Conservation (phyloP, 2,888 invertebrate genomes). For the Gryllus longicercus region DNA sequence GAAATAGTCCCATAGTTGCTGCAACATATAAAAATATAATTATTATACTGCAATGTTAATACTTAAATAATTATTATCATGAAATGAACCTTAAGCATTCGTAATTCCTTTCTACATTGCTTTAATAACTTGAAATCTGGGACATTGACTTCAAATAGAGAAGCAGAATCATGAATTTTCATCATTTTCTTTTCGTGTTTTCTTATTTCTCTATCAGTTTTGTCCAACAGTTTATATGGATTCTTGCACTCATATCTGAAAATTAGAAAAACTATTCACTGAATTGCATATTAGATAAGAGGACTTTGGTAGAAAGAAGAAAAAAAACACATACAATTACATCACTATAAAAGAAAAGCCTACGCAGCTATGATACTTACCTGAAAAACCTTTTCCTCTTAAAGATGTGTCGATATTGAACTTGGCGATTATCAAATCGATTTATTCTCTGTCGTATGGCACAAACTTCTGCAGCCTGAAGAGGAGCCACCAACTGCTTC, state of each 20-base stretch:
- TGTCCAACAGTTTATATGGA: slow-evolving; percentile 73
- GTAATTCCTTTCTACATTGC: slow-evolving; percentile 86
- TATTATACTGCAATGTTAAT: background rate
- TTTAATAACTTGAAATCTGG: slow-evolving; percentile 91
- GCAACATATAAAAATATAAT: slow-evolving; percentile 37
- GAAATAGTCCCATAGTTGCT: slow-evolving; percentile 95
- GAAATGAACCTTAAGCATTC: slow-evolving; percentile 72
- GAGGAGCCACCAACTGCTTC: slow-evolving; percentile 90
- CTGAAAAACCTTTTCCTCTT: slow-evolving; percentile 52
- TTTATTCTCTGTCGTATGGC: slow-evolving; percentile 82
- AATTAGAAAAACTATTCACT: slow-evolving; percentile 29
- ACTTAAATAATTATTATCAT: background rate
- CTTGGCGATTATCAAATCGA: slow-evolving; percentile 78
- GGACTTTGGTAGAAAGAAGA: too few relatives aligned
- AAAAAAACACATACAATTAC: background rate
- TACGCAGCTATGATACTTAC: slow-evolving; percentile 37
- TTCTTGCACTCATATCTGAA: slow-evolving; percentile 70
- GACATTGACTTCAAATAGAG: slow-evolving; percentile 89
- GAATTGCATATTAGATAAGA: too few relatives aligned
- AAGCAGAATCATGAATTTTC: slow-evolving; percentile 82
- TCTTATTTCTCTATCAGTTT: slow-evolving; percentile 73
- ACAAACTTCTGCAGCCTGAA: slow-evolving; percentile 91
- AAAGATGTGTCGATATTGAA: slow-evolving; percentile 84
- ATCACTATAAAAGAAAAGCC: background rate
- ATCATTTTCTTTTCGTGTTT: slow-evolving; percentile 82